Conservation (phyloP, 1,140 invertebrate genomes). For the Thaumatotibia leucotreta region DNA sequence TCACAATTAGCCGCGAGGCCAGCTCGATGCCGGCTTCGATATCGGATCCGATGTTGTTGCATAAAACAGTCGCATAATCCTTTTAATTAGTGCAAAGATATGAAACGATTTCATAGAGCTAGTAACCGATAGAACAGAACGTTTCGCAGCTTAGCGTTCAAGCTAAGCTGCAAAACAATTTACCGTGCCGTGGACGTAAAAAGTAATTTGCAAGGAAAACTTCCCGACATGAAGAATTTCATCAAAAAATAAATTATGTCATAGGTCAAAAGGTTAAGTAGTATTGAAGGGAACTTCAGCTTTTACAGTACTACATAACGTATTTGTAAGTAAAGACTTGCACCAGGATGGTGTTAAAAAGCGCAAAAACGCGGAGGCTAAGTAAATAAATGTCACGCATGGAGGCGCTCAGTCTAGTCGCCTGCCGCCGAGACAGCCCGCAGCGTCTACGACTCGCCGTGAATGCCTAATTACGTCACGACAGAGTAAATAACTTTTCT, state of each 20-base stretch:
- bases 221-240: too few relatives aligned
- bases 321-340: not conserved
- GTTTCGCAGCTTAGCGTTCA: too few relatives aligned
- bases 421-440: slow-evolving; percentile 49
- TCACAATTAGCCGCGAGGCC: slow-evolving; percentile 29
- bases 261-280: too few relatives aligned
- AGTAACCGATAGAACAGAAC: not conserved
- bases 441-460: slow-evolving; percentile 54
- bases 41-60: slow-evolving; percentile 40
- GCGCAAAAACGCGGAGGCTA: slow-evolving; percentile 20
- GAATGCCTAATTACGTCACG: slow-evolving; percentile 72
- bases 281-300: too few relatives aligned
- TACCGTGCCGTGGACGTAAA: too few relatives aligned
- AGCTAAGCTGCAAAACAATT: too few relatives aligned
- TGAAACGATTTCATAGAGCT: slow-evolving; percentile 29
- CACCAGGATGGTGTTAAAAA: slow-evolving; percentile 16
- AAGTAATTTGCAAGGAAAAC: too few relatives aligned
- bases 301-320: not conserved
- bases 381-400: slow-evolving; percentile 38
- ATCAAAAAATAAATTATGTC: too few relatives aligned
- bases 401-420: slow-evolving; percentile 50
- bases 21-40: slow-evolving; percentile 22
- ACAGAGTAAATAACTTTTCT: slow-evolving; percentile 72
- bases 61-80: slow-evolving; percentile 41
- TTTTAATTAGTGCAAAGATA: slow-evolving; percentile 51